A percentile compares a stretch with the other conserved stretches of the same genome.
phyloP scores from a whole-genome alignment of 1,140 invertebrate genomes.

The Ceratina japonica region DNA sequence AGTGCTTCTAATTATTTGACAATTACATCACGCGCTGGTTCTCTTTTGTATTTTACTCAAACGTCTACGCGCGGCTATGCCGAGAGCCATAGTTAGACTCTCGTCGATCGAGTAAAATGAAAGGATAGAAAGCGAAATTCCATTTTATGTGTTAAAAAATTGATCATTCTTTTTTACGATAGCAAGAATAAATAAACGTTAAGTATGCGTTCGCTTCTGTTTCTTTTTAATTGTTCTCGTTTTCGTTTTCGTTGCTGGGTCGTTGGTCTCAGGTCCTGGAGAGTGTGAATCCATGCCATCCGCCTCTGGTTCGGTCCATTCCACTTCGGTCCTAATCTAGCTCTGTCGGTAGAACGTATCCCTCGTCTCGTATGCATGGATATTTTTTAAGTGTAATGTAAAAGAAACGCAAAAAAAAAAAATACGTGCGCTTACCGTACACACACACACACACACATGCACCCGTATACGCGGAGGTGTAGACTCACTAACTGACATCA shows the following conservation, averaged over 20 bases:
- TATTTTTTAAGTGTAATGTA: constrained; percentile 49
- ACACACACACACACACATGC: background rate
- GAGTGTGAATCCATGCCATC: constrained; percentile 9
- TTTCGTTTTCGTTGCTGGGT: background rate
- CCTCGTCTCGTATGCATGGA: constrained; percentile 54
- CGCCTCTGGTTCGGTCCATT: constrained; percentile 46
- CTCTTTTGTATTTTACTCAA: constrained; percentile 55
- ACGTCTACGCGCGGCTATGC: constrained; percentile 21
- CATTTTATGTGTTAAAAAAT: constrained; percentile 37
- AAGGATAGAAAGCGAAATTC: constrained; percentile 1
- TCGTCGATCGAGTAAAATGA: constrained; percentile 21
- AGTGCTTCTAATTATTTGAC: constrained; percentile 39
- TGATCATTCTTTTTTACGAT: constrained; percentile 27
- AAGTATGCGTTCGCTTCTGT: constrained; percentile 26
- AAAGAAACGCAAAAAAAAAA: background rate
- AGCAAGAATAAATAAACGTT: constrained; percentile 37
- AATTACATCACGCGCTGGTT: constrained; percentile 11
- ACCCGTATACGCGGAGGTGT: too few relatives aligned
- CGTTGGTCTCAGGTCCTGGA: background rate
- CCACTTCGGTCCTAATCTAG: constrained; percentile 18
- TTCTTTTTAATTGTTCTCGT: constrained; percentile 6
- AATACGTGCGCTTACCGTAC: constrained; percentile 40
- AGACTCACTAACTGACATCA: background rate
- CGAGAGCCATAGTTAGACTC: constrained; percentile 41
- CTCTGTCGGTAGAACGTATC: constrained; percentile 9